Percentiles rank a stretch among this genome's conserved stretches.
Conservation (phyloP, 2,113 vertebrate genomes). For the Benitochromis conjunctus region DNA sequence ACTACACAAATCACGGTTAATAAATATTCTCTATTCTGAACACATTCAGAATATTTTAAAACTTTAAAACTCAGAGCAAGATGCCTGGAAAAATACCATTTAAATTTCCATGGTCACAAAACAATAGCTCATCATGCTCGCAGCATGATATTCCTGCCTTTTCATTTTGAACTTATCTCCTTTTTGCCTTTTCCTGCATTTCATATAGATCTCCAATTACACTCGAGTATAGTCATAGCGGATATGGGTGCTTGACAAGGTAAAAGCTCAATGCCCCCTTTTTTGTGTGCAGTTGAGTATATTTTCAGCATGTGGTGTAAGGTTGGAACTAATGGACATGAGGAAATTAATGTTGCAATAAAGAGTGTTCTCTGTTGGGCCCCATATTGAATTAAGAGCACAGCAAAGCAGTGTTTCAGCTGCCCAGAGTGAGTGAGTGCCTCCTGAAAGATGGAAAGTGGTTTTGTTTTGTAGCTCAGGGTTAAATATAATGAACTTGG, state of each 20-base stretch:
- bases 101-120: not conserved
- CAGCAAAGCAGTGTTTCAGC: constrained; percentile 26
- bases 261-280: constrained; percentile 35
- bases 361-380: constrained; percentile 48
- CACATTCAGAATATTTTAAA: no score
- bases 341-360: constrained; percentile 58
- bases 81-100: not conserved
- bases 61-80: not conserved
- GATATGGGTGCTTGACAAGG: constrained; percentile 47
- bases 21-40: not conserved
- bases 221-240: constrained; percentile 4
- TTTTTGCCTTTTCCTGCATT: constrained; percentile 5
- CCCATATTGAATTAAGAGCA: constrained; percentile 45
- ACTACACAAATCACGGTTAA: not conserved
- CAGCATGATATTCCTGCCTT: not conserved
- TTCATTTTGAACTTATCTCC: constrained; percentile 5
- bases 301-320: constrained; percentile 24
- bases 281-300: not conserved
- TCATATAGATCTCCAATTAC: constrained; percentile 38
- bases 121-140: not conserved
- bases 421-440: constrained; percentile 14
- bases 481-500: constrained; percentile 59
- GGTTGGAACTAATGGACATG: constrained; percentile 48
- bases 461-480: constrained; percentile 36
- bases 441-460: constrained; percentile 40